Conservation (phyloP, 2,888 invertebrate genomes). For the Sarcophaga carnaria region DNA sequence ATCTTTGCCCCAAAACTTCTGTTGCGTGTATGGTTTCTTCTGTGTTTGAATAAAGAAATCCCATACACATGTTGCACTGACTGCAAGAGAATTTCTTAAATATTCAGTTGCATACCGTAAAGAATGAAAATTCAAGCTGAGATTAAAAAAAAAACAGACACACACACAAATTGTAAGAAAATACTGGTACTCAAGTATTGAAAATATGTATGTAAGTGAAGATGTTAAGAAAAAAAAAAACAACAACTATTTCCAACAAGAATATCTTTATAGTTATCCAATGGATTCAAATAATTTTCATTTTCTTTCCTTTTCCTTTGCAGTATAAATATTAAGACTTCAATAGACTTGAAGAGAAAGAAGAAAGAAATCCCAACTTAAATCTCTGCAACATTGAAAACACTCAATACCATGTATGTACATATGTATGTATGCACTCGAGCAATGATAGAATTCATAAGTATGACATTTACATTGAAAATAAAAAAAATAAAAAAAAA, state of each 20-base stretch:
- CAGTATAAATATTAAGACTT: not conserved
- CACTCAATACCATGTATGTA: too few relatives aligned
- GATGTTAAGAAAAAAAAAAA: not conserved
- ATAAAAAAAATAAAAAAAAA: not conserved
- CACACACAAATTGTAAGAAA: not conserved
- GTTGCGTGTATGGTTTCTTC: not conserved
- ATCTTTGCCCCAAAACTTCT: not conserved
- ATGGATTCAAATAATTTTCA: not conserved
- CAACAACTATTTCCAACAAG: not conserved
- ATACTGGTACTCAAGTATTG: constrained; percentile 44
- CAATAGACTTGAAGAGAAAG: not conserved
- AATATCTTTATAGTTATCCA: constrained; percentile 19
- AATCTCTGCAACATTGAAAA: constrained; percentile 9
- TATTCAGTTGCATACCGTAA: constrained; percentile 12
- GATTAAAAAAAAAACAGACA: not conserved
- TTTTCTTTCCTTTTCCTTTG: not conserved
- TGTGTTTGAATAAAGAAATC: not conserved
- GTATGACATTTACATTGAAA: constrained; percentile 25
- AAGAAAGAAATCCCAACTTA: constrained; percentile 28
- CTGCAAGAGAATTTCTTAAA: constrained; percentile 27
- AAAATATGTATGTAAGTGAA: constrained; percentile 49
- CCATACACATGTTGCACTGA: constrained; percentile 39
- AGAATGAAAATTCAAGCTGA: not conserved
- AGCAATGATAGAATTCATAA: too few relatives aligned
- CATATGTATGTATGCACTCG: too few relatives aligned